Evolutionary conservation across 2,888 invertebrate genomes (phyloP).

Genomic region (Eurytoma californica): DNA sequence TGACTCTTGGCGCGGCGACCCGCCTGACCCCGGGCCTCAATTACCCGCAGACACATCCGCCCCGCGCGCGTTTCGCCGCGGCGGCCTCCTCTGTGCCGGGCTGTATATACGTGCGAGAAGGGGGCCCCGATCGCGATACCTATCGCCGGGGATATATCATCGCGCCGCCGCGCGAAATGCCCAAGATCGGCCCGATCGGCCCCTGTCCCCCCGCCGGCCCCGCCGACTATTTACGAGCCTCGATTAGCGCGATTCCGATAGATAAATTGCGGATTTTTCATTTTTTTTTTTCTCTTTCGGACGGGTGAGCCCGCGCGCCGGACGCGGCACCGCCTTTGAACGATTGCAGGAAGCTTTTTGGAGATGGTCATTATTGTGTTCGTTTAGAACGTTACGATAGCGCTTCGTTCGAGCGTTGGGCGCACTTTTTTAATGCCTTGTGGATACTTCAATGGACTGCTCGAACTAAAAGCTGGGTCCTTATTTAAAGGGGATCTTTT

Average conservation of each 20-base stretch:
- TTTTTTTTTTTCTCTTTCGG: too few species aligned
- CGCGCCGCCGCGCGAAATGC: constrained; percentile 29
- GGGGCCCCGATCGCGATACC: constrained; percentile 29
- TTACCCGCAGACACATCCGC: constrained; percentile 75
- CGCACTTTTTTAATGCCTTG: too few species aligned
- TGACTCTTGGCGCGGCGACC: constrained; percentile 72
- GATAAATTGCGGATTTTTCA: neutral
- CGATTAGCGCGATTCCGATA: constrained; percentile 16
- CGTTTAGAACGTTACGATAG: too few species aligned
- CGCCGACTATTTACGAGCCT: constrained; percentile 45
- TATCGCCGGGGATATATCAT: constrained; percentile 54
- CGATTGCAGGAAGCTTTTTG: too few species aligned
- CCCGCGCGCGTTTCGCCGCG: constrained; percentile 55
- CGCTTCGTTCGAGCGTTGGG: too few species aligned
- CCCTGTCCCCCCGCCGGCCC: constrained; percentile 12
- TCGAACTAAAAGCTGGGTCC: too few species aligned
- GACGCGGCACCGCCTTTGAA: neutral
- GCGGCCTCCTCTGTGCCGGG: neutral
- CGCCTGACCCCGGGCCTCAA: constrained; percentile 73
- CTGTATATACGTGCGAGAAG: neutral
- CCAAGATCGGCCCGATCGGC: constrained; percentile 37
- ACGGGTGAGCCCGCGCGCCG: neutral
- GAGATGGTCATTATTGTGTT: too few species aligned
- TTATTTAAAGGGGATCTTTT: too few species aligned
- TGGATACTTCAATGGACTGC: too few species aligned